Percentiles rank a stretch among this genome's conserved stretches.
phyloP scores from a whole-genome alignment of 2,888 invertebrate species.

The Thymelicus acteon region DNA sequence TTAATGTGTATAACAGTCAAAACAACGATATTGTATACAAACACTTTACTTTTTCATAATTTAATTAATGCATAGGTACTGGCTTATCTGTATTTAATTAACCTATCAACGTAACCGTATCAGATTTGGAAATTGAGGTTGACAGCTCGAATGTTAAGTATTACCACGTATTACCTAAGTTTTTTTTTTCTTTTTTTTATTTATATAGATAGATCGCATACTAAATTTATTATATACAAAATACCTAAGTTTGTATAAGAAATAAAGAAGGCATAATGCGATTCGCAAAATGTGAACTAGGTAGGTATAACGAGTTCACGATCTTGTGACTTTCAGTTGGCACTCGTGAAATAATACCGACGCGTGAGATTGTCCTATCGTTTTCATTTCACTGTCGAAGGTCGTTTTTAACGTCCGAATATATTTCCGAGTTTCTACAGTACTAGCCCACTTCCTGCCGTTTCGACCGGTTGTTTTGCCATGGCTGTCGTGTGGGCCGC shows the following conservation, averaged over 20 bases:
- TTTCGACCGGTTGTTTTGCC: slow-evolving; percentile 63
- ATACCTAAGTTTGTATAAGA: not conserved
- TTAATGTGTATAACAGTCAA: no score
- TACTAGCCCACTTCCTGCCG: slow-evolving; percentile 71
- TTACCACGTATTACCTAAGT: not conserved
- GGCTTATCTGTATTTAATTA: no score
- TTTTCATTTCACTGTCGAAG: slow-evolving; percentile 68
- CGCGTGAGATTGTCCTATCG: slow-evolving; percentile 23
- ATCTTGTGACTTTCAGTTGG: slow-evolving; percentile 20
- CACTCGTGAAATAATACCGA: slow-evolving; percentile 6
- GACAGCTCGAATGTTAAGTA: no score
- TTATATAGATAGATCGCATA: no score
- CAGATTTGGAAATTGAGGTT: no score
- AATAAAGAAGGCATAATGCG: not conserved
- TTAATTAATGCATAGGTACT: no score
- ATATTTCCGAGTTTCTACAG: slow-evolving; percentile 72
- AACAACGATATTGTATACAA: no score
- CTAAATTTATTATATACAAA: no score
- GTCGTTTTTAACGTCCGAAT: slow-evolving; percentile 58
- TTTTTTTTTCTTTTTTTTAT: no score
- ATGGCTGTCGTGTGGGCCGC: not conserved
- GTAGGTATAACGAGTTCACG: slow-evolving; percentile 5
- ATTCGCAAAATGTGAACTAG: not conserved
- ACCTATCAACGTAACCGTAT: no score
- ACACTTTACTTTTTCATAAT: no score